Evolutionary conservation across 1,140 invertebrate genomes (phyloP).

Genomic region (Habropoda laboriosa): DNA sequence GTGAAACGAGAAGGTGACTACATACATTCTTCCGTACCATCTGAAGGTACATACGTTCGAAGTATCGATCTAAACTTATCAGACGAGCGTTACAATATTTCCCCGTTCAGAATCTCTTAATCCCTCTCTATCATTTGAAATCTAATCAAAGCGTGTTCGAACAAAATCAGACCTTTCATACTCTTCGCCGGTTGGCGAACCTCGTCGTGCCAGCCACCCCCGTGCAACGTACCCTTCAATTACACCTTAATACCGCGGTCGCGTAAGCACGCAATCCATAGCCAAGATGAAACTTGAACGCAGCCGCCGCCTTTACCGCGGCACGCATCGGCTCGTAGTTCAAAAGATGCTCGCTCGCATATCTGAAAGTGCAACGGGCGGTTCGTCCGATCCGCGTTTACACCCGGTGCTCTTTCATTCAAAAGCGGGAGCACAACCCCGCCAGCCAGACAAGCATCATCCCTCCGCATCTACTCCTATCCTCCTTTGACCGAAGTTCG

Average conservation of each 20-base stretch:
- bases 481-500: constrained; percentile 7
- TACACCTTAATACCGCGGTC: neutral
- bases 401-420: neutral
- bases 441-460: neutral
- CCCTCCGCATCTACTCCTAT: no score
- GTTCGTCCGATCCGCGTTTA: neutral
- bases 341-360: neutral
- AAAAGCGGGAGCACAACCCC: neutral
- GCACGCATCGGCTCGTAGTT: neutral
- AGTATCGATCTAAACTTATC: no score
- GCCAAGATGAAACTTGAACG: neutral
- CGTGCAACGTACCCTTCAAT: neutral
- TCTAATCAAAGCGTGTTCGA: no score
- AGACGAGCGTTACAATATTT: no score
- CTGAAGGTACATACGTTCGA: no score
- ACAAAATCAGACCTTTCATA: no score
- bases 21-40: no score
- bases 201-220: neutral
- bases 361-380: neutral
- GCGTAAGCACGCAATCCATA: neutral
- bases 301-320: neutral
- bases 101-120: no score
- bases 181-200: neutral
- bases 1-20: no score
- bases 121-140: no score